A percentile compares a stretch with the other conserved stretches of the same genome.
Evolutionary conservation across 2,888 invertebrate genomes (phyloP).

Genomic region (Chloroclysta siterata): DNA sequence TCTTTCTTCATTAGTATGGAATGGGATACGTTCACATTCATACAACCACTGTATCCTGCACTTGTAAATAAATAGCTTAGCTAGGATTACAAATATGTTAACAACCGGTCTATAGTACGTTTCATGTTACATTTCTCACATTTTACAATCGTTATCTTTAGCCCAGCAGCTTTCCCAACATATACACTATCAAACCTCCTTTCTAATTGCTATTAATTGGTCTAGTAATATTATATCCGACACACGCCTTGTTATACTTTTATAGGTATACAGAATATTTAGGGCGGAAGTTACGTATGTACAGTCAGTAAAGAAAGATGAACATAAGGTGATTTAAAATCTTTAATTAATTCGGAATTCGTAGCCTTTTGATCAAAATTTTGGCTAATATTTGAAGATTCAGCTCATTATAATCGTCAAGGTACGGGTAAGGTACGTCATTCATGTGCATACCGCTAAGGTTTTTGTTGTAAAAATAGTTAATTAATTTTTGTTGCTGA

Average conservation of each 20-base stretch:
- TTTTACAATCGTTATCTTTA: slow-evolving; percentile 30
- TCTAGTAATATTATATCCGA: slow-evolving; percentile 17
- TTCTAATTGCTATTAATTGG: slow-evolving; percentile 36
- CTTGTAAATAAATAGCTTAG: background rate
- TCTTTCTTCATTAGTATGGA: background rate
- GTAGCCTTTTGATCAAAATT: too few species aligned
- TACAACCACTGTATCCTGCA: background rate
- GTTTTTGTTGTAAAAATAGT: too few species aligned
- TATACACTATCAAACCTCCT: slow-evolving; percentile 30
- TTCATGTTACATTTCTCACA: slow-evolving; percentile 28
- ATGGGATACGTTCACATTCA: background rate
- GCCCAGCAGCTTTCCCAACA: slow-evolving; percentile 34
- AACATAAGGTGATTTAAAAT: too few species aligned
- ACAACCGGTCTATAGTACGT: slow-evolving; percentile 6
- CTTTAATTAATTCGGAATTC: too few species aligned
- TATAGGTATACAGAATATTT: slow-evolving; percentile 24
- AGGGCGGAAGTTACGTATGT: slow-evolving; percentile 30
- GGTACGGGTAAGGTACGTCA: too few species aligned
- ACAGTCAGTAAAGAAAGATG: too few species aligned
- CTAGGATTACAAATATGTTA: slow-evolving; percentile 6
- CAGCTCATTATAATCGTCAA: too few species aligned
- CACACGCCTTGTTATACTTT: slow-evolving; percentile 10
- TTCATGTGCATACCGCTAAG: too few species aligned
- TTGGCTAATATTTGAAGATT: too few species aligned
- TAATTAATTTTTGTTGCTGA: too few species aligned